phyloP scores from a whole-genome alignment of 2,113 vertebrate genomes.

The Tetrao urogallus region DNA sequence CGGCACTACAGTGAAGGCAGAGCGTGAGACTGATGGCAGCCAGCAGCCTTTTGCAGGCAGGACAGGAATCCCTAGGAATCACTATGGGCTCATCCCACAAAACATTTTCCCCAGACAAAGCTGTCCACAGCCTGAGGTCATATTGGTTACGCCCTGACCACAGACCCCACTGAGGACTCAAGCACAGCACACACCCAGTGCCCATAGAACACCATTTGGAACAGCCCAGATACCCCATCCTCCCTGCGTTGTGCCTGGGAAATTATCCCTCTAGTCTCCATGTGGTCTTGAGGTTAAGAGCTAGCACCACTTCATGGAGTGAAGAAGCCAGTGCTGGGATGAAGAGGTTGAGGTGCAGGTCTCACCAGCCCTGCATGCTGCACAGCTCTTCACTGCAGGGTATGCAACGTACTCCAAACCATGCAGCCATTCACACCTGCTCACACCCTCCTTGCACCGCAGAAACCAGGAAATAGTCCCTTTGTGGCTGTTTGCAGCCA shows the following conservation, averaged over 20 bases:
- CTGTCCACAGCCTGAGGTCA: not conserved
- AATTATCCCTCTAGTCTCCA: not conserved
- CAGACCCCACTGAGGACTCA: not conserved
- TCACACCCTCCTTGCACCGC: not conserved
- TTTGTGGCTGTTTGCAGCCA: not conserved
- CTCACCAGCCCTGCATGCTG: rapidly evolving
- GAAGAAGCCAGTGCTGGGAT: not conserved
- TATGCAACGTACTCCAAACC: not conserved
- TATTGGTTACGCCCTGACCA: not conserved
- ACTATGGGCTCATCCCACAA: not conserved
- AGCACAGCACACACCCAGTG: not conserved
- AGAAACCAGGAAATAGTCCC: not conserved
- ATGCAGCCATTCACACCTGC: not conserved
- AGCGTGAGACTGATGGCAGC: not conserved
- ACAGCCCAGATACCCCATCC: not conserved
- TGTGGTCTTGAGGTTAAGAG: not conserved
- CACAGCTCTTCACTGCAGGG: rapidly evolving
- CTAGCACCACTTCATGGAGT: rapidly evolving
- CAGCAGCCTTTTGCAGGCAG: not conserved
- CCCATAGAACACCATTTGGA: not conserved
- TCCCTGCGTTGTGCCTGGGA: not conserved
- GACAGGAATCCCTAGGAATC: not conserved
- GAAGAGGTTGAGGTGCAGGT: not conserved
- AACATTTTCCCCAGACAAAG: not conserved
- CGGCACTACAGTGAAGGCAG: not conserved